phyloP scores from a whole-genome alignment of 2,888 invertebrate genomes.

The Volucella zonaria region DNA sequence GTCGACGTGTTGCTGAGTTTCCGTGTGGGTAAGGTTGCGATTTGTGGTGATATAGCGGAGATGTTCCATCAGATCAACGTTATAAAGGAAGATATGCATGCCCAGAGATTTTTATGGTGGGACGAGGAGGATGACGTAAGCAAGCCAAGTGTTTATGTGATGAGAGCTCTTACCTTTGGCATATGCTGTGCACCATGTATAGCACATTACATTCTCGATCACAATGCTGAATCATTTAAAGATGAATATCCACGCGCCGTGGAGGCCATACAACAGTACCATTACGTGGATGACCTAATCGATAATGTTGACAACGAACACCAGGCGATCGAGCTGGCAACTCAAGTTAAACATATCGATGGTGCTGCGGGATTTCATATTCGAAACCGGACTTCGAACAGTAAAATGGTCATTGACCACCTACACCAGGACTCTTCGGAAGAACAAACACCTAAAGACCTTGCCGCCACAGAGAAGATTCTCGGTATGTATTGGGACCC shows the following conservation, averaged over 20 bases:
- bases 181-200: conserved; percentile 59
- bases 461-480: conserved; percentile 3
- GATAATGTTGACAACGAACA: neutral
- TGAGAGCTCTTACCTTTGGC: no score
- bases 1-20: conserved; percentile 8
- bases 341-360: conserved; percentile 7
- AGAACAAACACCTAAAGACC: conserved; percentile 3
- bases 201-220: conserved; percentile 53
- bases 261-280: conserved; percentile 41
- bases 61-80: conserved; percentile 57
- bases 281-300: conserved; percentile 34
- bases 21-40: conserved; percentile 6
- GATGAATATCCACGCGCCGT: conserved; percentile 44
- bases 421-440: neutral
- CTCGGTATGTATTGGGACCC: conserved; percentile 18
- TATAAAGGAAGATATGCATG: conserved; percentile 28
- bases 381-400: conserved; percentile 70
- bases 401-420: neutral
- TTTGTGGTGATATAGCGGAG: conserved; percentile 14
- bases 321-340: neutral
- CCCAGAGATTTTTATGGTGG: conserved; percentile 41
- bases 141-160: neutral
- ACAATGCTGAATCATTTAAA: conserved; percentile 31
- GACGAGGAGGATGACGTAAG: conserved; percentile 45
- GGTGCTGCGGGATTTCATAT: conserved; percentile 48